Evolutionary conservation across 2,888 invertebrate genomes (phyloP).

Genomic region (Pocota personata): DNA sequence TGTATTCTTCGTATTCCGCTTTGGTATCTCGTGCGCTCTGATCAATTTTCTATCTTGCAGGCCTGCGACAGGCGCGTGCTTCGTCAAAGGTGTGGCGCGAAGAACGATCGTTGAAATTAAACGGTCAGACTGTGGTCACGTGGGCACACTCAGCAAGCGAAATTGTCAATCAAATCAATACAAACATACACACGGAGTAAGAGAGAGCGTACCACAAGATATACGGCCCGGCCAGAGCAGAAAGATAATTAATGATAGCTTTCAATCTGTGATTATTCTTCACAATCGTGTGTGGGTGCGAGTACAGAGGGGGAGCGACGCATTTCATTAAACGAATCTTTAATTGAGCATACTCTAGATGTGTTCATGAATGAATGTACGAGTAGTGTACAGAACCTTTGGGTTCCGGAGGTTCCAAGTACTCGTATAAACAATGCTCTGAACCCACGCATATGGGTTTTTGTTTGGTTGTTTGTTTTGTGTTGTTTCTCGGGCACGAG

Average conservation of each 20-base stretch:
- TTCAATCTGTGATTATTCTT: conserved; percentile 73
- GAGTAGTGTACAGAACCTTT: conserved; percentile 48
- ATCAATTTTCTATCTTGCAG: conserved; percentile 68
- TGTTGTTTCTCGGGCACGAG: conserved; percentile 33
- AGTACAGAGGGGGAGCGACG: conserved; percentile 60
- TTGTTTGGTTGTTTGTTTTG: conserved; percentile 2
- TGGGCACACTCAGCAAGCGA: conserved; percentile 72
- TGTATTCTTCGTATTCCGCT: conserved; percentile 23
- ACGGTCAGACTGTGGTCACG: conserved; percentile 73
- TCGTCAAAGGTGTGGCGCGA: conserved; percentile 68
- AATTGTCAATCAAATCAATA: conserved; percentile 74
- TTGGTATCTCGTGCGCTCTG: conserved; percentile 61
- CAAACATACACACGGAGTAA: conserved; percentile 19
- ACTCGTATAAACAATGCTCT: conserved; percentile 64
- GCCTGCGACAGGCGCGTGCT: conserved; percentile 74
- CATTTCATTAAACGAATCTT: conserved; percentile 74
- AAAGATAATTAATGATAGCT: conserved; percentile 73
- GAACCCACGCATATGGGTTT: conserved; percentile 51
- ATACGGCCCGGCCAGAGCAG: conserved; percentile 46
- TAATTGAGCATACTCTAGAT: conserved; percentile 73
- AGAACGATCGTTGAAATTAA: conserved; percentile 72
- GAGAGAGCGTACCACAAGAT: not conserved
- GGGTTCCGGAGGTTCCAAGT: conserved; percentile 56
- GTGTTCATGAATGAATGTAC: conserved; percentile 65
- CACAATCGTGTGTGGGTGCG: conserved; percentile 63